Base-by-base conservation (phyloP, 2,113 vertebrate species). In the Edolisoma coerulescens region DNA sequence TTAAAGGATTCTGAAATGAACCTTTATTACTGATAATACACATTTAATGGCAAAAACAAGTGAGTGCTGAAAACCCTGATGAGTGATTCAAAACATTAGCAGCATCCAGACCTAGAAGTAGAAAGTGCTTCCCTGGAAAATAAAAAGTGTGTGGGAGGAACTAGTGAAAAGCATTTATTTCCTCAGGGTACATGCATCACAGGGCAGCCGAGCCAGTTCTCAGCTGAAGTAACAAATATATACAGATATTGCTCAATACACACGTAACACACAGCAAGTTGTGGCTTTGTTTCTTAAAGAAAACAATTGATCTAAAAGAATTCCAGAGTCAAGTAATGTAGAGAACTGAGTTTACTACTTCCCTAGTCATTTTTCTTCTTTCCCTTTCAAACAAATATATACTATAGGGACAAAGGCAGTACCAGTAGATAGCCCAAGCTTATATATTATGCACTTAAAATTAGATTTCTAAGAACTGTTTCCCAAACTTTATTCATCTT, bases 161-260 rank as follows among this genome's bases (percentile, higher is more conserved):
- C 45, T 2, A 89, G 37, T 7, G 67, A 89, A 87, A 93, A 93
- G 84, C 44, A 91, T 91, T 91, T 95, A 41, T 71, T 56, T 92
- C 95, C 89, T 91, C 57, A 10, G 91, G 81, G 89, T 42, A 69
- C 1, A 23, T 33, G 49, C 57, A 87, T 19, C 32, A 41, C 8
- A 79, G 70, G 37, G 35, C 65, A 95, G 81, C 33, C 15, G 3
- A 53, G 44, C 30, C 76, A 68, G 54, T 8, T 89, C 37, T 73
- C 14, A 73, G 61, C 59, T 91, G 57, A 65, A 85, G 50, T 26
- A 87, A 84, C 41, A 89, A 71, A 87, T 16, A 41, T 0, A 44
- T 5, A 47, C 6, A 84, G 44, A 41, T 64, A 63, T 1, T 71
- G 65, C 69, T 84, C 56, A 64, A 50, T 37, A 70, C 7, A 50